Conservation (phyloP, 2,888 invertebrate species). For the Dasypogon diadema region DNA sequence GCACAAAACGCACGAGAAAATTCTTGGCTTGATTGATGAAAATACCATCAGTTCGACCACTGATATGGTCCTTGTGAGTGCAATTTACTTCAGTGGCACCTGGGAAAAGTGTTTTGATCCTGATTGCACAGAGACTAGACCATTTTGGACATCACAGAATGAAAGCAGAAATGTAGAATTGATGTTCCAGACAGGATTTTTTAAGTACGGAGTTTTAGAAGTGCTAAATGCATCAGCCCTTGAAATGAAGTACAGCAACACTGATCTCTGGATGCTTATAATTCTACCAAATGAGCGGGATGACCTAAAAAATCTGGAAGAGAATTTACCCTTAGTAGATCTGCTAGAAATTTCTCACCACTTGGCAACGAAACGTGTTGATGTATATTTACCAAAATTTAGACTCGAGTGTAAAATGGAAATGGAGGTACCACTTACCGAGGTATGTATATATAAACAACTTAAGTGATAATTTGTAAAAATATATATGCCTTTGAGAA, state of each 20-base stretch:
- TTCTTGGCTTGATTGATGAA: constrained; percentile 78
- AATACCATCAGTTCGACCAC: constrained; percentile 72
- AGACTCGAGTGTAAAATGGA: constrained; percentile 72
- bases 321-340: constrained; percentile 72
- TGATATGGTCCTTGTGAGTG: constrained; percentile 82
- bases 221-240: constrained; percentile 72
- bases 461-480: no score
- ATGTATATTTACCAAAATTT: constrained; percentile 80
- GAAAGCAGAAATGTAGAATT: constrained; percentile 73
- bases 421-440: constrained; percentile 69
- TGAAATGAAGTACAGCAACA: constrained; percentile 79
- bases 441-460: no score
- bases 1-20: constrained; percentile 83
- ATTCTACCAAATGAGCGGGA: constrained; percentile 77
- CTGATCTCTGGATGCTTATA: constrained; percentile 79
- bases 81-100: constrained; percentile 86
- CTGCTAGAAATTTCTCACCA: constrained; percentile 69
- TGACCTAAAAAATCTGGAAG: constrained; percentile 73
- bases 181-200: constrained; percentile 73
- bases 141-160: constrained; percentile 75
- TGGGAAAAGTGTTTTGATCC: constrained; percentile 79
- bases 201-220: constrained; percentile 66
- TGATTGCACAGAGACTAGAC: constrained; percentile 71
- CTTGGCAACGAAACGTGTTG: constrained; percentile 71
- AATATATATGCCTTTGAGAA: no score